Evolutionary conservation across 2,888 invertebrate species (phyloP).

Genomic region (Calephelis perditalis): DNA sequence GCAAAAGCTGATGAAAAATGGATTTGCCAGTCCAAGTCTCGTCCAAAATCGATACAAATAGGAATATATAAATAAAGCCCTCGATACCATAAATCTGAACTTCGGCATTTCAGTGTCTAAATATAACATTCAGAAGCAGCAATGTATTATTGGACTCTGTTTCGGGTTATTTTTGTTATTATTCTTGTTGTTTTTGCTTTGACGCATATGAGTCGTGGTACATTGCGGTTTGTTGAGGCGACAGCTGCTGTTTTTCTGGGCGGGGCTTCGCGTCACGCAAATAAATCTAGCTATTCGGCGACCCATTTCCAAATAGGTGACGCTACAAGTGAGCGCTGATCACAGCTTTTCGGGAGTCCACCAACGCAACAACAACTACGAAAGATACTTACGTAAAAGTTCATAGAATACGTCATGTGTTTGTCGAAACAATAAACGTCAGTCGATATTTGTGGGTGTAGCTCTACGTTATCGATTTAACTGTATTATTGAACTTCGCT

Average conservation of each 20-base stretch:
- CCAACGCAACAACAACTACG: conserved; percentile 45
- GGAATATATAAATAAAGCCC: neutral
- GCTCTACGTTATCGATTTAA: conserved; percentile 16
- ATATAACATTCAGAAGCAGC: neutral
- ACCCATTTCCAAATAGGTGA: conserved; percentile 73
- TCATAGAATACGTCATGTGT: conserved; percentile 24
- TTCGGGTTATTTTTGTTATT: conserved; percentile 11
- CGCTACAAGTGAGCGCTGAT: conserved; percentile 36
- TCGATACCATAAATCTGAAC: neutral
- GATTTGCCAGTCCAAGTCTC: too few relatives aligned
- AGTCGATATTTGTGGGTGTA: conserved; percentile 24
- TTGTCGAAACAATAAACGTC: conserved; percentile 23
- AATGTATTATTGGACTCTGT: conserved; percentile 8
- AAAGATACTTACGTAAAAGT: conserved; percentile 19
- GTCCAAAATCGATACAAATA: too few relatives aligned
- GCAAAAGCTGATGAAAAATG: too few relatives aligned
- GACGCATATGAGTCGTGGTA: conserved; percentile 43
- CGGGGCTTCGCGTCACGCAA: conserved; percentile 62
- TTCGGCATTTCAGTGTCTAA: conserved; percentile 5
- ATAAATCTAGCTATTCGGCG: conserved; percentile 40
- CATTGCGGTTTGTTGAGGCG: conserved; percentile 45
- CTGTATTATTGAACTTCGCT: conserved; percentile 22
- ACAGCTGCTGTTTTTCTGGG: conserved; percentile 42
- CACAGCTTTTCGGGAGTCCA: conserved; percentile 20
- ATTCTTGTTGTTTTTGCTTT: conserved; percentile 35